Conservation (phyloP, 2,888 invertebrate species). For the Monoplex corrugatus region DNA sequence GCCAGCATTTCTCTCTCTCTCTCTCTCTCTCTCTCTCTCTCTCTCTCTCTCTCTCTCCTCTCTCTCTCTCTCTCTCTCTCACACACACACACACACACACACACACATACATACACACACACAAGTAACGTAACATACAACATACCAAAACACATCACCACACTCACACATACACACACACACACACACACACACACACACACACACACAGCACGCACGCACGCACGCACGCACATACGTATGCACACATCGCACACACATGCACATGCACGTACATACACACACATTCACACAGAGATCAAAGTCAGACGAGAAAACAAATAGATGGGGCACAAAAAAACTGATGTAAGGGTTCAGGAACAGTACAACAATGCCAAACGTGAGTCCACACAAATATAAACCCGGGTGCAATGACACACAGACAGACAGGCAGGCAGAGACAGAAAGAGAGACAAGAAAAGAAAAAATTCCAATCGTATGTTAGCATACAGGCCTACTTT, state of each 20-base stretch:
- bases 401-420: background rate
- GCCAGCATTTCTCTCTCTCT: too few relatives aligned
- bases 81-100: background rate
- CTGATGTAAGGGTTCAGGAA: too few relatives aligned
- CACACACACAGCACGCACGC: background rate
- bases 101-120: slow-evolving; percentile 24
- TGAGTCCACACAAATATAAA: background rate
- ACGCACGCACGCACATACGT: background rate
- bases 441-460: background rate
- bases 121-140: too few relatives aligned
- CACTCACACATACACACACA: background rate
- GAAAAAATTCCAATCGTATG: too few relatives aligned
- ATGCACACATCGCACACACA: background rate
- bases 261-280: background rate
- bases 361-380: too few relatives aligned
- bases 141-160: too few relatives aligned
- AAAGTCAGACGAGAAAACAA: too few relatives aligned
- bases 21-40: too few relatives aligned
- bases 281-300: too few relatives aligned
- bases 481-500: too few relatives aligned
- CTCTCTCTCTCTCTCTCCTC: too few relatives aligned
- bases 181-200: slow-evolving; percentile 10
- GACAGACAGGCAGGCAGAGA: background rate
- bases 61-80: background rate
- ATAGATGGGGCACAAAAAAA: too few relatives aligned